These are phyloP conservation scores for Rhodophaea formosa DNA, from an alignment of 2,888 invertebrate species.

Conservation along the genomic window DNA sequence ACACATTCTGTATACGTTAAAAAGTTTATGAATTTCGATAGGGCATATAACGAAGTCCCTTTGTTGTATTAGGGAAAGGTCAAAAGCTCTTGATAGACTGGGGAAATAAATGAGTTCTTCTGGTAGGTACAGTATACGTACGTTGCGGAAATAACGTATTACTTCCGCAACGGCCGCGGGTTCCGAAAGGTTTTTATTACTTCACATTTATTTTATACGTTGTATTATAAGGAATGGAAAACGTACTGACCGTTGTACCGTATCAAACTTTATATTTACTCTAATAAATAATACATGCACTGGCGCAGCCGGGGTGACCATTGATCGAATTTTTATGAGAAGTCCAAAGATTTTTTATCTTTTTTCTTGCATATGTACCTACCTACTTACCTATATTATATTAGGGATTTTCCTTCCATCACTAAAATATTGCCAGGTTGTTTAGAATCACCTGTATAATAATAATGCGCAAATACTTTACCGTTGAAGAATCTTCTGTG, in stretches of 20 bases:
- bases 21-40: background rate
- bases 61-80: background rate
- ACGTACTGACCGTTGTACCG: background rate
- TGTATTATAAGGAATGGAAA: background rate
- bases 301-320: too few species aligned
- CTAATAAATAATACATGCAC: too few species aligned
- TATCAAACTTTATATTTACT: background rate
- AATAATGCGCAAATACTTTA: too few species aligned
- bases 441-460: too few species aligned
- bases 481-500: too few species aligned
- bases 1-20: background rate
- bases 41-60: background rate
- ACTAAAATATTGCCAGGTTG: too few species aligned
- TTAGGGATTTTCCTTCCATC: too few species aligned
- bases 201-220: conserved; percentile 1
- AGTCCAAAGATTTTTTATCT: too few species aligned
- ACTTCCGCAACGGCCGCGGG: conserved; percentile 10
- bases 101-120: conserved; percentile 4
- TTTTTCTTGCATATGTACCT: too few species aligned
- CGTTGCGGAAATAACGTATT: conserved; percentile 11
- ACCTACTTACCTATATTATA: too few species aligned
- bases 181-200: conserved; percentile 9
- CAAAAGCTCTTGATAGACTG: background rate
- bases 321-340: too few species aligned
- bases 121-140: background rate